phyloP scores from a whole-genome alignment of 2,113 vertebrate genomes.

The Ptilorrhoa leucosticta region DNA sequence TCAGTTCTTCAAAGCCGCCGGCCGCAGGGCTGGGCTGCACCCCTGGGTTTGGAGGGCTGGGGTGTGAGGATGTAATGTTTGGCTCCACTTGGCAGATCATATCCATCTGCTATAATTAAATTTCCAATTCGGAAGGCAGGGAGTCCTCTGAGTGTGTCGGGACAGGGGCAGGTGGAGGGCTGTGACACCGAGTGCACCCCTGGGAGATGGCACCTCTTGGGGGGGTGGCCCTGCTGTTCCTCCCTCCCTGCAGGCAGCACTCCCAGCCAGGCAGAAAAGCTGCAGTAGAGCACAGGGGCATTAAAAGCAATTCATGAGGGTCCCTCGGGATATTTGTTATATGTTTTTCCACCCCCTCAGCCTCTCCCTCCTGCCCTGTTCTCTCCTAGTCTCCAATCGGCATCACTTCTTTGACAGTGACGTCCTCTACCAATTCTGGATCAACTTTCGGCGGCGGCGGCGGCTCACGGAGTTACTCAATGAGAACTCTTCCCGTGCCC shows the following conservation, averaged over 20 bases:
- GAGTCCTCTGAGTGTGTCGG: background rate
- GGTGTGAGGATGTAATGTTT: background rate
- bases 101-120: background rate
- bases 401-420: slow-evolving; percentile 83
- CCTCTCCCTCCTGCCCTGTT: background rate
- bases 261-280: background rate
- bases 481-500: slow-evolving; percentile 51
- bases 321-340: background rate
- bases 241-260: background rate
- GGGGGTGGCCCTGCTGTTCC: background rate
- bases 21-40: background rate
- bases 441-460: slow-evolving; percentile 78
- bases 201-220: background rate
- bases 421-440: slow-evolving; percentile 83
- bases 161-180: background rate
- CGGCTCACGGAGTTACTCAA: slow-evolving; percentile 78
- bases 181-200: background rate
- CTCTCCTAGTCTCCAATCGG: slow-evolving; percentile 72
- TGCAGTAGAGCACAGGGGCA: background rate
- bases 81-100: background rate
- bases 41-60: background rate
- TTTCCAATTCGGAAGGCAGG: background rate
- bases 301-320: background rate
- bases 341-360: background rate
- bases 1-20: slow-evolving; percentile 13